Percentiles rank a stretch among this genome's conserved stretches.
Evolutionary conservation across 2,797 vertebrate genomes (phyloP).

Genomic region (Neosilurus mollespiculum): DNA sequence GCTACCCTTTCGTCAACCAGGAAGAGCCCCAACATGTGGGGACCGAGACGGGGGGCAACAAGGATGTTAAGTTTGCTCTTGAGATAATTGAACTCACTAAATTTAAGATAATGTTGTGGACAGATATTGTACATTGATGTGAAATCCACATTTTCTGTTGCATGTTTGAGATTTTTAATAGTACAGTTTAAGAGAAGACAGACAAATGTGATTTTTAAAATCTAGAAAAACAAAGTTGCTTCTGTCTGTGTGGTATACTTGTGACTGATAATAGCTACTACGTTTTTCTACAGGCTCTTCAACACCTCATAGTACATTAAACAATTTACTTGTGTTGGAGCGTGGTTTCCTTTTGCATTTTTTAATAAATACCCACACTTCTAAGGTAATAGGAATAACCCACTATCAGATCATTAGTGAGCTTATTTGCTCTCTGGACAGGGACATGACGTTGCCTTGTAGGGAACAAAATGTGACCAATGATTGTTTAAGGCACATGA

Average conservation of each 20-base stretch:
- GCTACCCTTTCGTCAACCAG: too few species aligned
- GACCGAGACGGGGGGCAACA: background rate
- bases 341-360: background rate
- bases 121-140: background rate
- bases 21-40: too few species aligned
- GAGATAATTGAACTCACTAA: too few species aligned
- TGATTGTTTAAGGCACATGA: background rate
- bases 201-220: background rate
- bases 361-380: too few species aligned
- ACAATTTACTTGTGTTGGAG: too few species aligned
- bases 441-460: background rate
- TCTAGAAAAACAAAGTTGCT: background rate
- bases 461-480: slow-evolving; percentile 12
- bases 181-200: background rate
- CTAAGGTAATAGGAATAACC: too few species aligned
- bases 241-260: background rate
- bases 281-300: background rate
- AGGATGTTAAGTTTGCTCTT: background rate
- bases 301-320: background rate
- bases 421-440: background rate
- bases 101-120: background rate
- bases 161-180: background rate
- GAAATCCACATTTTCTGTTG: background rate
- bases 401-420: background rate
- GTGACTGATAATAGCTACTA: background rate